Conservation (phyloP, 92 coral and sea anemone genomes). For the Zoanthus solanderi region DNA sequence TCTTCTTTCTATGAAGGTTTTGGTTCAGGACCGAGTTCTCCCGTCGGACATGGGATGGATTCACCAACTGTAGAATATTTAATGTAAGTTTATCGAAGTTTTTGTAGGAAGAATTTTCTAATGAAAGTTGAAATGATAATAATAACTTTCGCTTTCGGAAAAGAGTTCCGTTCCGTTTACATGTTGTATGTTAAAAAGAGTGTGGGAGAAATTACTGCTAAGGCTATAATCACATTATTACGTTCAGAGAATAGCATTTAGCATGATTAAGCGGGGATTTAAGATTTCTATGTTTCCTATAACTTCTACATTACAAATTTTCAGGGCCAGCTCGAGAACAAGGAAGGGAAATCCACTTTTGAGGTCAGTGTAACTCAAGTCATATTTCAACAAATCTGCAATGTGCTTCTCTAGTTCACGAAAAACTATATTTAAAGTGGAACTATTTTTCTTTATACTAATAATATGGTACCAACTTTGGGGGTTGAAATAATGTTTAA, state of each 20-base stretch:
- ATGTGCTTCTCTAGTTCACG: neutral
- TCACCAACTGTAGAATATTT: conserved; percentile 92
- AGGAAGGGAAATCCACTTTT: conserved; percentile 30
- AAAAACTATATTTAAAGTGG: neutral
- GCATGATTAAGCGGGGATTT: conserved; percentile 35
- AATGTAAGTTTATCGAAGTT: conserved; percentile 68
- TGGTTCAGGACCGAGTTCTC: conserved; percentile 51
- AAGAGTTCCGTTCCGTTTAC: neutral
- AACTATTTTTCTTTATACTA: no score
- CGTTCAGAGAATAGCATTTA: no score
- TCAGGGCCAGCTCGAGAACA: conserved; percentile 24
- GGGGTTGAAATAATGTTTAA: no score
- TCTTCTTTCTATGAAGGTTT: conserved; percentile 12
- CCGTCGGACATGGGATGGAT: conserved; percentile 68
- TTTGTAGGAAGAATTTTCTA: neutral
- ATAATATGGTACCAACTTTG: no score
- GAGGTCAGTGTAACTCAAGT: neutral
- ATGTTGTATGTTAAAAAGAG: neutral
- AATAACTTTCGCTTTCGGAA: neutral
- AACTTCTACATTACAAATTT: neutral
- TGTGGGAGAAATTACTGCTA: no score
- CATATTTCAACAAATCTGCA: neutral
- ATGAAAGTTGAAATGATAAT: neutral
- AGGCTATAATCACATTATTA: no score
- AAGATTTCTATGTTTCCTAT: neutral